phyloP scores from a whole-genome alignment of 2,797 vertebrate species.

The Chrysocyon brachyurus region DNA sequence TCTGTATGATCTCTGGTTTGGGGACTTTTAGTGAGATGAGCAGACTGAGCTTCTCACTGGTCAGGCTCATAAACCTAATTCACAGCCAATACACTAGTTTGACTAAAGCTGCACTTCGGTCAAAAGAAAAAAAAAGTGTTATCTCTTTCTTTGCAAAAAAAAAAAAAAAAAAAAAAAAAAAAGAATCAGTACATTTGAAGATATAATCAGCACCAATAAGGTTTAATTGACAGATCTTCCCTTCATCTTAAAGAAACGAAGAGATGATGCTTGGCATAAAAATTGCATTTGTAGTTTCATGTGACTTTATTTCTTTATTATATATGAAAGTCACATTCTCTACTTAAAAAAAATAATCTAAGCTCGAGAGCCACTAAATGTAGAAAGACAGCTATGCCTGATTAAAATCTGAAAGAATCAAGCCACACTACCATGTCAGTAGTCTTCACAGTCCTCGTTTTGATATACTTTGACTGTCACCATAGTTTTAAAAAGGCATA shows the following conservation, averaged over 20 bases:
- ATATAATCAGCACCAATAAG: not conserved
- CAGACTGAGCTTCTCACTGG: not conserved
- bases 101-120: conserved; percentile 25
- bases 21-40: not conserved
- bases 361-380: not conserved
- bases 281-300: not conserved
- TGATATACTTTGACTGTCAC: not conserved
- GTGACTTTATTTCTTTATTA: not conserved
- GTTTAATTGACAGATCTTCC: not conserved
- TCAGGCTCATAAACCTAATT: not conserved
- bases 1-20: not conserved
- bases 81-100: not conserved
- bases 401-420: conserved; percentile 8
- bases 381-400: not conserved
- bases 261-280: not conserved
- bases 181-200: not conserved
- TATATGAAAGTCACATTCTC: conserved; percentile 18
- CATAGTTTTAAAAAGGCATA: not conserved
- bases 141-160: not conserved
- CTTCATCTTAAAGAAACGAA: conserved; percentile 39
- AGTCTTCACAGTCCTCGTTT: not conserved
- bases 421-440: not conserved
- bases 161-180: not conserved
- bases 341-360: not conserved
- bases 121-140: not conserved